Percentiles rank a stretch among this genome's conserved stretches.
Evolutionary conservation across 1,140 invertebrate genomes (phyloP).

Genomic region (Micrasema longulum): DNA sequence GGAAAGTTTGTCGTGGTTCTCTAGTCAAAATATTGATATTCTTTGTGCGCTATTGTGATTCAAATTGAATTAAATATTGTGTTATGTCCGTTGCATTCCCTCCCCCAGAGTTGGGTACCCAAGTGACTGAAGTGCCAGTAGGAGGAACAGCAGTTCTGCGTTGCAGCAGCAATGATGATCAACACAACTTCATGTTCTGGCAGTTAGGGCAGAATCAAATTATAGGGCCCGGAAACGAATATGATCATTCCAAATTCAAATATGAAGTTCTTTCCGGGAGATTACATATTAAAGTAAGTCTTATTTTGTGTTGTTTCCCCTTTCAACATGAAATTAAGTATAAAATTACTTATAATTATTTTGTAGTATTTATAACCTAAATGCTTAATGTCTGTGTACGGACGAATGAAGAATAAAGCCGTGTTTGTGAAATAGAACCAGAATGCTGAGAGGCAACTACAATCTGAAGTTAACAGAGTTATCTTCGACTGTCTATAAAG

Average conservation of each 20-base stretch:
- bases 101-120: conserved; percentile 37
- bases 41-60: conserved; percentile 1
- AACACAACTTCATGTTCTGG: conserved; percentile 78
- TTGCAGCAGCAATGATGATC: conserved; percentile 74
- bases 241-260: conserved; percentile 74
- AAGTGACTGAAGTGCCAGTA: conserved; percentile 68
- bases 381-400: too few relatives aligned
- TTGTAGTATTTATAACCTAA: too few relatives aligned
- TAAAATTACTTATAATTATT: too few relatives aligned
- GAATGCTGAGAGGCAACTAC: too few relatives aligned
- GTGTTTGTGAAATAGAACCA: too few relatives aligned
- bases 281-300: conserved; percentile 72
- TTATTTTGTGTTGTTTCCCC: too few relatives aligned
- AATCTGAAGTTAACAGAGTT: too few relatives aligned
- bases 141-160: conserved; percentile 72
- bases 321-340: too few relatives aligned
- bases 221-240: conserved; percentile 73
- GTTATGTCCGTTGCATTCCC: conserved; percentile 32
- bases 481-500: too few relatives aligned
- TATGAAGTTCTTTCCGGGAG: conserved; percentile 77
- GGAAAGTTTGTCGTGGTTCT: background rate
- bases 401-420: too few relatives aligned
- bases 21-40: conserved; percentile 18
- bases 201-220: conserved; percentile 70
- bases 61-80: background rate